Evolutionary conservation across 2,797 vertebrate genomes (phyloP), one percentile per base, ranked within the genome.

Genomic region (Kryptolebias ocellatus): DNA sequence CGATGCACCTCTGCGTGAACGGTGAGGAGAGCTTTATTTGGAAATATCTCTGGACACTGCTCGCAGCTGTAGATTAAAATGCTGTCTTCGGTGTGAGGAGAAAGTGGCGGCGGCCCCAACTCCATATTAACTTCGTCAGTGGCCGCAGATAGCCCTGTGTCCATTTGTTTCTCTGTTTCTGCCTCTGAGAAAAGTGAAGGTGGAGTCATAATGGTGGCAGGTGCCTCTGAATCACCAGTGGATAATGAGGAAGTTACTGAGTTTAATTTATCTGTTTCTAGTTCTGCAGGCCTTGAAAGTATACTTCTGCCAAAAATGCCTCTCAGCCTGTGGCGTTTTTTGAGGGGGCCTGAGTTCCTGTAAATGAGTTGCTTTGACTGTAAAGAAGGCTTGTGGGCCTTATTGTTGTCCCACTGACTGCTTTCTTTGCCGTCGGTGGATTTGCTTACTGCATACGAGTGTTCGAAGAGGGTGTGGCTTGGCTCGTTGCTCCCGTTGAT

Each of bases 361-460:
- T 85, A 93, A 42, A 76, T 61, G n/a, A 87, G 82, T 58, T 83
- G 85, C 85, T 91, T 92, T 78, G 88, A 57, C 75, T 89, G 88
- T 68, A 55, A 57, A 67, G 79, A 74, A 54, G 90, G 89, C 54
- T 87, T 86, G 54, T 67, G 76, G 65, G 69, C 65, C 27, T 83
- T 89, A 37, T 81, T 92, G 67, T 66, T 83, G 64, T 91, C 88
- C 56, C 62, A 74, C 61, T 87, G 83, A 60, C 50, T 83, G 60
- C 37, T 79, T 16, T 92, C 92, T 50, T 79, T 85, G 52, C 64
- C 74, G 66, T 93, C 89, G 47, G 87, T 74, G 14, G 86, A 86
- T 79, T 93, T 91, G 75, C 92, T 94, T 1, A 95, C 94, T 17
- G 98, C 98, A 7, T 99, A 99, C 0, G 98, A 99, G 83, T 99